Percentiles rank a stretch among this genome's conserved stretches.
phyloP scores from a whole-genome alignment of 2,888 invertebrate species.

The Lycia hirtaria region DNA sequence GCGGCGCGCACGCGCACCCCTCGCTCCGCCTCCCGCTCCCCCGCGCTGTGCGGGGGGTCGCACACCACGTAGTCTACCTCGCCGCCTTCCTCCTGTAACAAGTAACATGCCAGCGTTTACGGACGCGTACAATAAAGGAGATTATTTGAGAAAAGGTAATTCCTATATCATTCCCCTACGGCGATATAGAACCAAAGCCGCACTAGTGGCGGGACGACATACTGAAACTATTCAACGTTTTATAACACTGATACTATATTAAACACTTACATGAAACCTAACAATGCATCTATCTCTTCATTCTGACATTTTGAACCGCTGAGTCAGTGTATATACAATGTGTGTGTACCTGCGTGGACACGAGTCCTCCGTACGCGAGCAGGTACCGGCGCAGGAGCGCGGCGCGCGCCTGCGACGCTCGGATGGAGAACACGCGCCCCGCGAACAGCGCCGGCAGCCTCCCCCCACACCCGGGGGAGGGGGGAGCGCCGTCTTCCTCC shows the following conservation, averaged over 20 bases:
- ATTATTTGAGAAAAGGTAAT: too few relatives aligned
- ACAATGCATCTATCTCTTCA: too few relatives aligned
- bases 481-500: constrained; percentile 2
- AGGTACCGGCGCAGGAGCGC: constrained; percentile 75
- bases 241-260: too few relatives aligned
- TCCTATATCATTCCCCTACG: too few relatives aligned
- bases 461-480: constrained; percentile 28
- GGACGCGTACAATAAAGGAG: too few relatives aligned
- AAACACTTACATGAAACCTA: too few relatives aligned
- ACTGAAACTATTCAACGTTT: too few relatives aligned
- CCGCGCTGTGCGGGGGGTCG: constrained; percentile 22
- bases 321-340: too few relatives aligned
- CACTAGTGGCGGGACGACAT: too few relatives aligned
- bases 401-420: constrained; percentile 6
- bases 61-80: constrained; percentile 52
- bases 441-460: constrained; percentile 78
- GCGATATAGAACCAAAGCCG: too few relatives aligned
- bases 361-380: constrained; percentile 87
- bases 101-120: too few relatives aligned
- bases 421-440: constrained; percentile 76
- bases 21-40: constrained; percentile 5
- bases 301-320: too few relatives aligned
- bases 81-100: not conserved
- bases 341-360: constrained; percentile 50
- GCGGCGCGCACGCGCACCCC: constrained; percentile 71